phyloP scores from a whole-genome alignment of 1,140 invertebrate species.

The Mycetomoellerius zeteki region DNA sequence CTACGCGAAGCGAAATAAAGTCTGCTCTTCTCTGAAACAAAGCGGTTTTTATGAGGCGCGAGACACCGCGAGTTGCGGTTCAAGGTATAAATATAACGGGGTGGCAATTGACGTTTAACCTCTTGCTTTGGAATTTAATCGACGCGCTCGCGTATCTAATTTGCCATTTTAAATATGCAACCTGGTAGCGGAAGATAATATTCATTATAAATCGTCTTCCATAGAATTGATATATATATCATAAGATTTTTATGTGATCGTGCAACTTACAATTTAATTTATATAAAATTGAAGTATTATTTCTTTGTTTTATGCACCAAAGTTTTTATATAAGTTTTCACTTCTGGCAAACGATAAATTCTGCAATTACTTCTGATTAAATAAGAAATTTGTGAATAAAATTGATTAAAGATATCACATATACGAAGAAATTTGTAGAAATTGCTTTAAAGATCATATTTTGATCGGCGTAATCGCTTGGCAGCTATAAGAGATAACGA shows the following conservation, averaged over 20 bases:
- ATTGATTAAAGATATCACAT: not conserved
- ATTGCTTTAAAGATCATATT: constrained; percentile 10
- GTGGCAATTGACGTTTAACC: constrained; percentile 59
- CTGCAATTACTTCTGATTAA: not conserved
- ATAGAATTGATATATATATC: not conserved
- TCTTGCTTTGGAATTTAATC: constrained; percentile 57
- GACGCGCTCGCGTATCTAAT: constrained; percentile 40
- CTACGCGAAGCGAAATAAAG: constrained; percentile 57
- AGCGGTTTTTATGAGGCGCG: constrained; percentile 64
- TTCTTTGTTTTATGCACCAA: not conserved
- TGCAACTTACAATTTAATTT: constrained; percentile 15
- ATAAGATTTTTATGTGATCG: not conserved
- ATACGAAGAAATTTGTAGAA: not conserved
- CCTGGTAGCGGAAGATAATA: constrained; percentile 8
- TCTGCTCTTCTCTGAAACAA: constrained; percentile 58
- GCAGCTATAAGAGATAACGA: not conserved
- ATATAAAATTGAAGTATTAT: not conserved
- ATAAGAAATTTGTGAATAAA: not conserved
- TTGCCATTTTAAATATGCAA: constrained; percentile 47
- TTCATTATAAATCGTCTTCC: constrained; percentile 24
- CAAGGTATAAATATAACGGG: constrained; percentile 54
- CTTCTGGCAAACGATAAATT: not conserved
- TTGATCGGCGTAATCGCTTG: not conserved
- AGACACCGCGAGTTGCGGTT: constrained; percentile 54
- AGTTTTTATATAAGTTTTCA: not conserved